These are phyloP conservation scores for Aurelia sp. DNA, from an alignment of 30 jellyfish, hydroid and myxozoan genomes.

Conservation along the genomic window DNA sequence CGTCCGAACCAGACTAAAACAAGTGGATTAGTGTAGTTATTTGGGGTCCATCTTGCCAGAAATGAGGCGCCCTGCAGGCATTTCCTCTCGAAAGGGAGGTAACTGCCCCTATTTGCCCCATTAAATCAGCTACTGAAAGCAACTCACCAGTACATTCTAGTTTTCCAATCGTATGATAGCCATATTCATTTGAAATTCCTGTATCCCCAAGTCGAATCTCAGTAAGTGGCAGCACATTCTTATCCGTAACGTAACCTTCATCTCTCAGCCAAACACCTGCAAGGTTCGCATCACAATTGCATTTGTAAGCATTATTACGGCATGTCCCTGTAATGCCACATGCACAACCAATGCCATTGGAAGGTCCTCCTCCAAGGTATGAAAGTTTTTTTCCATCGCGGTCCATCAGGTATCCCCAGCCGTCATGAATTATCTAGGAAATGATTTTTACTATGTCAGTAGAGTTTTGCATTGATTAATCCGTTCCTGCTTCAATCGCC, in stretches of 20 bases:
- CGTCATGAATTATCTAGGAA: neutral
- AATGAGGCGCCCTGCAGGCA: no score
- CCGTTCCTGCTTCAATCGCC: no score
- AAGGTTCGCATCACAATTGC: constrained; percentile 64
- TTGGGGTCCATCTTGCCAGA: no score
- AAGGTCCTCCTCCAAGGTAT: constrained; percentile 63
- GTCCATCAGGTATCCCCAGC: constrained; percentile 6
- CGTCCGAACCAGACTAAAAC: no score
- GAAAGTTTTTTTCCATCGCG: constrained; percentile 2
- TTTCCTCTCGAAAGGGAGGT: no score
- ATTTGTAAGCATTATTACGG: neutral
- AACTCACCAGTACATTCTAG: constrained; percentile 51
- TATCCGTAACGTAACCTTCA: constrained; percentile 50
- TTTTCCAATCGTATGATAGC: constrained; percentile 41
- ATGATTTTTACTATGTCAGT: no score
- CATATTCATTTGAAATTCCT: constrained; percentile 25
- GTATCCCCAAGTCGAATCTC: constrained; percentile 46
- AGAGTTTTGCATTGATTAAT: no score
- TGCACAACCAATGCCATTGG: constrained; percentile 57
- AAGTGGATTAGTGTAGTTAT: no score
- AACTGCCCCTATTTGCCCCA: no score
- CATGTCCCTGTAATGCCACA: constrained; percentile 58
- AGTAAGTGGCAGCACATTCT: constrained; percentile 48
- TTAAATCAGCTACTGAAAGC: no score
- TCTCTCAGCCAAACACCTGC: neutral